Evolutionary conservation across 2,113 vertebrate species (phyloP), one percentile per base, ranked within the genome.

Genomic region (Catharus minimus): DNA sequence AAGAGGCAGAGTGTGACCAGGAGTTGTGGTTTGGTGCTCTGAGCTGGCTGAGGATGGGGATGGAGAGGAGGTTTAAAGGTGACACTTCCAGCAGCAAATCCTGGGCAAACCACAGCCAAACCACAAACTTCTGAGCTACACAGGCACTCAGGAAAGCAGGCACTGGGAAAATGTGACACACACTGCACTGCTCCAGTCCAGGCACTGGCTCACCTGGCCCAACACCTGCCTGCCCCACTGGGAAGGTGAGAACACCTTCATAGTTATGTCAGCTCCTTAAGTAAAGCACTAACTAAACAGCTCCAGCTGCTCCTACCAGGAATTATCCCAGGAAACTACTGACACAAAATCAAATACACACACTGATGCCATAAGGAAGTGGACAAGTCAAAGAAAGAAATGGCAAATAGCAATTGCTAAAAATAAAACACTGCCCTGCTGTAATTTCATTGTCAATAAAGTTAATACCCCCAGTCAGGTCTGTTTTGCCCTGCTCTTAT

Each of bases 381-480:
- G 24, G 47, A 26, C 24, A 49, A 23, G 41, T 32, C 24, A 64
- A 56, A 19, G 61, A 8, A 47, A 78, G 61, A 79, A 23, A 67
- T 30, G 9, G 33, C 21, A 90, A 89, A 84, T 0, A 38, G 26
- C 21, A 38, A 41, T 3, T 8, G 18, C 17, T 10, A 57, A 55
- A 93, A n/a, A 19, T 13, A 28, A 44, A 82, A 68, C 41, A 9
- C 4, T 30, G 24, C n/a, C 11, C 38, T 60, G 3, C 39, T 41
- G 46, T 53, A n/a, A 46, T 39, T 67, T 52, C 5, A 6, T 5
- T 33, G 46, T 20, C 28, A 66, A 4, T 30, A 3, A 46, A 53
- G 46, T 36, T 9, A 7, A 36, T 7, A 11, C 15, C 33, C 46
- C 24, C 0, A 0, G 9, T 3, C 33, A 41, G 7, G n/a, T 53